Evolutionary conservation across 2,888 invertebrate genomes (phyloP).

Genomic region (Euclidia mi): DNA sequence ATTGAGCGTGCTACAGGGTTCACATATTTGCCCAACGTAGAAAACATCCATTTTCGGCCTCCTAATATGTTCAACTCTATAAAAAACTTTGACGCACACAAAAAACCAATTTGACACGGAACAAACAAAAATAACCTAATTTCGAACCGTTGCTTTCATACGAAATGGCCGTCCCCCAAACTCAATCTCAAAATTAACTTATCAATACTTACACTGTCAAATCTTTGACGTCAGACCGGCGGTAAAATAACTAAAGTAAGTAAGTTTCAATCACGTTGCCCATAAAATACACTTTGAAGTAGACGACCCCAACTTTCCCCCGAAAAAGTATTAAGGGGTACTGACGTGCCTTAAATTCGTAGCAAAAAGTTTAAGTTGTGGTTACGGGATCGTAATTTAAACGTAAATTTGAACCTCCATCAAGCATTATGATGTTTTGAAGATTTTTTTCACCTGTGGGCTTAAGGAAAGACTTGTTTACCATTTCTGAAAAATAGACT

Average conservation of each 20-base stretch:
- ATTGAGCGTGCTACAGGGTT: too few relatives aligned
- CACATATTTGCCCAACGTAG: too few relatives aligned
- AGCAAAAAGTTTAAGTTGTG: conserved; percentile 32
- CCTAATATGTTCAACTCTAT: too few relatives aligned
- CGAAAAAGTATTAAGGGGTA: conserved; percentile 45
- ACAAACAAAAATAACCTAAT: conserved; percentile 6
- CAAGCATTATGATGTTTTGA: conserved; percentile 32
- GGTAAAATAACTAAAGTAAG: conserved; percentile 41
- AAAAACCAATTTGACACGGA: too few relatives aligned
- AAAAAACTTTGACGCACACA: too few relatives aligned
- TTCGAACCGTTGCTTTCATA: conserved; percentile 21
- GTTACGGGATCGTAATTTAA: conserved; percentile 57
- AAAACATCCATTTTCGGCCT: too few relatives aligned
- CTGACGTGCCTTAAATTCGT: conserved; percentile 43
- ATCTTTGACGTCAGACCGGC: conserved; percentile 31
- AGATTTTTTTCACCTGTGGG: conserved; percentile 29
- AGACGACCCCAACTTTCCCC: conserved; percentile 35
- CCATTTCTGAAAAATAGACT: conserved; percentile 16
- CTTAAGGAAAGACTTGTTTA: conserved; percentile 9
- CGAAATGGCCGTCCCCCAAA: conserved; percentile 31
- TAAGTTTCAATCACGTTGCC: conserved; percentile 39
- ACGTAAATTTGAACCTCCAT: conserved; percentile 57
- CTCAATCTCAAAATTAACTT: conserved; percentile 43
- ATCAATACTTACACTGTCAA: conserved; percentile 38
- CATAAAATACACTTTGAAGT: conserved; percentile 46